phyloP scores from a whole-genome alignment of 2,113 vertebrate species.

The Thermophis baileyi region DNA sequence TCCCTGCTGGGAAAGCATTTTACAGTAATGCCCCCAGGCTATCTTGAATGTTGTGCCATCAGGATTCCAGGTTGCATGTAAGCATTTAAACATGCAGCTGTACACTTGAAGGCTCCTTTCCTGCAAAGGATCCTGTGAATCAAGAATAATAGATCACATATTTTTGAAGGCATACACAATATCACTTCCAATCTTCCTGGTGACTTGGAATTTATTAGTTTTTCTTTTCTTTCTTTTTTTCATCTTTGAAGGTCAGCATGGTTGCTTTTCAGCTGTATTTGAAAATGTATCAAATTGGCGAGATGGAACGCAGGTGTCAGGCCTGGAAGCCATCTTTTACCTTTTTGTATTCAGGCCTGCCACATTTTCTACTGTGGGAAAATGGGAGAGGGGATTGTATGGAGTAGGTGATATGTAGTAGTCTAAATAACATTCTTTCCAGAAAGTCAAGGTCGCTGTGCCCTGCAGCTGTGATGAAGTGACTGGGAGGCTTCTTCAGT shows the following conservation, averaged over 20 bases:
- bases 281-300: not conserved
- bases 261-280: not conserved
- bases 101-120: not conserved
- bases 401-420: no score
- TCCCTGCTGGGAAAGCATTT: not conserved
- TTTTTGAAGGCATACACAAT: not conserved
- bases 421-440: no score
- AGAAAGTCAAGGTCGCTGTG: no score
- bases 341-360: no score
- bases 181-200: not conserved
- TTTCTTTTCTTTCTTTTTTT: not conserved
- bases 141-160: not conserved
- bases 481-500: no score
- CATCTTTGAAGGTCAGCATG: not conserved
- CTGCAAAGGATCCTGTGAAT: not conserved
- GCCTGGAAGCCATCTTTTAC: no score
- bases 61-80: not conserved
- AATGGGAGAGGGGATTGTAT: no score
- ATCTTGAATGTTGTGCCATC: not conserved
- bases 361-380: no score
- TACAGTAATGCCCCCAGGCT: not conserved
- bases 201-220: not conserved
- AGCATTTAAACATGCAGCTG: not conserved
- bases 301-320: not conserved
- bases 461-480: no score